phyloP scores from a whole-genome alignment of 2,113 vertebrate species.

The Paradoxurus hermaphroditus region DNA sequence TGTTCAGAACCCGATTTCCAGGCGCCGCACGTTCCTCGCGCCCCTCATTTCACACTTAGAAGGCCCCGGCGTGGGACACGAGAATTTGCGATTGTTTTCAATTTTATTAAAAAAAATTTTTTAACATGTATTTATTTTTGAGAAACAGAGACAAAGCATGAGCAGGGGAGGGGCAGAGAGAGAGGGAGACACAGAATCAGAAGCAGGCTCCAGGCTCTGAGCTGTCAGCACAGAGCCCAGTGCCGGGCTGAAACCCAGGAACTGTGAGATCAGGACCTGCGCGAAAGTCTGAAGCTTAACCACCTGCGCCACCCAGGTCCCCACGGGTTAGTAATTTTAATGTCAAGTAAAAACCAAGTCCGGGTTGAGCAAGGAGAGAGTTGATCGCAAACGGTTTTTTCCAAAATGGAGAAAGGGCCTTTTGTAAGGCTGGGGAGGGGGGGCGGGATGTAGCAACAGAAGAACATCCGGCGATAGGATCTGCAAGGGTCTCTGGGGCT shows the following conservation, averaged over 20 bases:
- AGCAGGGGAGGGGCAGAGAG: no score
- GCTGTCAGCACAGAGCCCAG: no score
- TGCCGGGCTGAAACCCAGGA: no score
- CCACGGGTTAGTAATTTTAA: not conserved
- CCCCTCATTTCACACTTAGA: not conserved
- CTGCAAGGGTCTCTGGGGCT: not conserved
- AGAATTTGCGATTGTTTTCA: not conserved
- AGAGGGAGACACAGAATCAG: no score
- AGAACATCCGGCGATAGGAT: not conserved
- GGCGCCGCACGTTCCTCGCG: fast-evolving
- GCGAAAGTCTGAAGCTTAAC: no score
- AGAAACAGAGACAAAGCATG: no score
- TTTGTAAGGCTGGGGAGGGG: not conserved
- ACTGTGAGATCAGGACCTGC: no score
- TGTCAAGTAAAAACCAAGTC: not conserved
- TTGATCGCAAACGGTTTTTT: not conserved
- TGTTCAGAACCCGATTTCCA: not conserved
- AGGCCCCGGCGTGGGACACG: not conserved
- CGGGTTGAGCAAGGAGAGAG: not conserved
- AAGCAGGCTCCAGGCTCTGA: no score
- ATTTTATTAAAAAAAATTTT: no score
- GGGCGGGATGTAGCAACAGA: fast-evolving
- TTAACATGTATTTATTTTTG: no score
- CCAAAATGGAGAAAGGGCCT: not conserved
- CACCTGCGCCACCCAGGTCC: no score